Evolutionary conservation across 2,113 vertebrate genomes (phyloP).

Genomic region (Anarrhichthys ocellatus): DNA sequence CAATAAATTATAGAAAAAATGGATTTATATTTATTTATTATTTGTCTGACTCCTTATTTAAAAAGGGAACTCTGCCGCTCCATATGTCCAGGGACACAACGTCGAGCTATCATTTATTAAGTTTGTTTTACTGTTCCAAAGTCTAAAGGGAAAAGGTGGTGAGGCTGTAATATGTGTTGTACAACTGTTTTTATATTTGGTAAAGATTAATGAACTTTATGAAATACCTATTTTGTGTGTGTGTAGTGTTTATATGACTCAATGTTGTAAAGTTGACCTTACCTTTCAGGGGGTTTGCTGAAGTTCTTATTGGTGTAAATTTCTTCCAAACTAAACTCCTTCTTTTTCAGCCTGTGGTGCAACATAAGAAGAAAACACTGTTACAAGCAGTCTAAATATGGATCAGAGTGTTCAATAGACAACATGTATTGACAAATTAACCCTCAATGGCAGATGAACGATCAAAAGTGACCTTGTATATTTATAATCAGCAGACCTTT

Average conservation of each 20-base stretch:
- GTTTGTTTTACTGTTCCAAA: not conserved
- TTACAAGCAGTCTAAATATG: conserved; percentile 4
- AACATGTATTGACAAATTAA: not conserved
- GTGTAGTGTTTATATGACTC: no score
- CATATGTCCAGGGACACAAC: no score
- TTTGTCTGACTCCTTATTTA: not conserved
- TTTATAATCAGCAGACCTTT: not conserved
- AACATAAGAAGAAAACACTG: conserved; percentile 5
- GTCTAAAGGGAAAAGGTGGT: not conserved
- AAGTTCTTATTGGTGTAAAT: conserved; percentile 96
- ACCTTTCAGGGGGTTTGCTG: conserved; percentile 88
- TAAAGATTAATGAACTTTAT: not conserved
- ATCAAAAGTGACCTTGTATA: not conserved
- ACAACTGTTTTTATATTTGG: not conserved
- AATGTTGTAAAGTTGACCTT: conserved; percentile 35
- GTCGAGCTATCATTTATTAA: not conserved
- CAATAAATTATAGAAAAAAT: not conserved
- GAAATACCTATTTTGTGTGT: not conserved
- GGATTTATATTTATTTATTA: not conserved
- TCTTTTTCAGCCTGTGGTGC: conserved; percentile 88
- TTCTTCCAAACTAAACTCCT: conserved; percentile 93
- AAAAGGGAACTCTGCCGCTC: not conserved
- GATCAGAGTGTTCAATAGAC: conserved; percentile 17
- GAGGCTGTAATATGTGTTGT: not conserved
- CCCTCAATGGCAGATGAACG: not conserved